Evolutionary conservation across 2,888 invertebrate genomes (phyloP).

Genomic region (Callyntrura sp.): DNA sequence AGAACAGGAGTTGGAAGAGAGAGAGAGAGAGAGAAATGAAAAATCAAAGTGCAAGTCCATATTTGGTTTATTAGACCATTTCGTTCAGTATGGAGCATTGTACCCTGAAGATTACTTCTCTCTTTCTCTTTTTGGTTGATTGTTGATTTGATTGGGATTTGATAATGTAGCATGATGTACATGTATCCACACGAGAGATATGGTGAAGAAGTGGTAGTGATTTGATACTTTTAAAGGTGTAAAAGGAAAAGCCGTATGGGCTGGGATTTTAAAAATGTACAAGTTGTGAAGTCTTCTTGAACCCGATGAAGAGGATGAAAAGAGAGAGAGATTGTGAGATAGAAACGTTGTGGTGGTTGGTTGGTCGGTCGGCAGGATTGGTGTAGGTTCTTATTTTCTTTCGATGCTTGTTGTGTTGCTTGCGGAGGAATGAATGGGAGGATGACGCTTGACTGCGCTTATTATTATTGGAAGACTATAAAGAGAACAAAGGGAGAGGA

Average conservation of each 20-base stretch:
- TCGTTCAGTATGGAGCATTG: slow-evolving; percentile 67
- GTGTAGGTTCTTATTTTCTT: slow-evolving; percentile 48
- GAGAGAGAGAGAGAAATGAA: slow-evolving; percentile 12
- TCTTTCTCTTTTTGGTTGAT: slow-evolving; percentile 43
- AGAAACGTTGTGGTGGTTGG: slow-evolving; percentile 19
- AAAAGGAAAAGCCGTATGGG: slow-evolving; percentile 50
- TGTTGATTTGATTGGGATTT: slow-evolving; percentile 57
- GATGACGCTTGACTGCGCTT: slow-evolving; percentile 69
- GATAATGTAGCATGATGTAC: too few relatives aligned
- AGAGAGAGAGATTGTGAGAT: slow-evolving; percentile 25
- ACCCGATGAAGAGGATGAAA: slow-evolving; percentile 10
- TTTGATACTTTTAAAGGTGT: slow-evolving; percentile 68
- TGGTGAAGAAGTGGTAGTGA: slow-evolving; percentile 63
- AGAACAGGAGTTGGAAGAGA: slow-evolving; percentile 1
- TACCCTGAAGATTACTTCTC: slow-evolving; percentile 48
- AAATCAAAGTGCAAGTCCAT: slow-evolving; percentile 71
- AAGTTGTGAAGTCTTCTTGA: slow-evolving; percentile 54
- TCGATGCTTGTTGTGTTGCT: slow-evolving; percentile 47
- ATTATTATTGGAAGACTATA: slow-evolving; percentile 44
- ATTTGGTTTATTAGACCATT: slow-evolving; percentile 78
- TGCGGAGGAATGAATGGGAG: slow-evolving; percentile 72
- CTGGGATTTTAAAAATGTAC: slow-evolving; percentile 53
- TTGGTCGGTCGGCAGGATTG: slow-evolving; percentile 45
- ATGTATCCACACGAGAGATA: background rate
- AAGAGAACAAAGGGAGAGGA: slow-evolving; percentile 26